Conservation (phyloP, 2,888 invertebrate genomes). For the Boloria euphrosyne region DNA sequence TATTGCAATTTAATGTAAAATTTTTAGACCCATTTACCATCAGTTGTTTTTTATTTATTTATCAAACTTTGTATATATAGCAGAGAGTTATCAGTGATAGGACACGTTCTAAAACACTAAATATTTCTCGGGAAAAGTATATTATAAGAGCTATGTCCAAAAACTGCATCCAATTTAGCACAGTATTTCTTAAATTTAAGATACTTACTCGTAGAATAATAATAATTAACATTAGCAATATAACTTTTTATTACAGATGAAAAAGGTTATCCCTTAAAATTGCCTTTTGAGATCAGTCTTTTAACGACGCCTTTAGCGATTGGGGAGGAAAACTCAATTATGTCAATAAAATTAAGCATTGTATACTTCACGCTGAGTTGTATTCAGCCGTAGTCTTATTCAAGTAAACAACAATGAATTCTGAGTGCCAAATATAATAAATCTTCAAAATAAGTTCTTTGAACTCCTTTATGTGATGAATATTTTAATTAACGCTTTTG, state of each 20-base stretch:
- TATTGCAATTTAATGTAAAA: no score
- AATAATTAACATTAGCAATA: conserved; percentile 12
- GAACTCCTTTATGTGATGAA: not conserved
- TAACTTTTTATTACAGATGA: conserved; percentile 1
- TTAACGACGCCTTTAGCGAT: conserved; percentile 19
- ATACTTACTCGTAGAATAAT: no score
- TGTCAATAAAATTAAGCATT: conserved; percentile 14
- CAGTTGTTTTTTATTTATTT: no score
- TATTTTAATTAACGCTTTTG: no score
- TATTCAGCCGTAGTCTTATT: not conserved
- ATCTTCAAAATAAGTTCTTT: conserved; percentile 1
- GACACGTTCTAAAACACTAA: no score
- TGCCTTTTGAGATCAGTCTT: conserved; percentile 8
- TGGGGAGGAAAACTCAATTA: conserved; percentile 11
- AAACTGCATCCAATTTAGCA: no score
- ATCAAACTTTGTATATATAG: no score
- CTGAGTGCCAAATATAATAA: conserved; percentile 3
- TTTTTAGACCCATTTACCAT: no score
- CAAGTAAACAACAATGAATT: conserved; percentile 12
- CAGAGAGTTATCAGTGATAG: no score
- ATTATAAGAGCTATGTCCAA: no score
- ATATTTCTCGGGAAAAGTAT: no score
- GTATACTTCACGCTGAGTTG: not conserved
- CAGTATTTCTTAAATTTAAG: no score
- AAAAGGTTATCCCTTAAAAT: conserved; percentile 16